Conservation (phyloP, 2,888 invertebrate species). For the Aphidius colemani region DNA sequence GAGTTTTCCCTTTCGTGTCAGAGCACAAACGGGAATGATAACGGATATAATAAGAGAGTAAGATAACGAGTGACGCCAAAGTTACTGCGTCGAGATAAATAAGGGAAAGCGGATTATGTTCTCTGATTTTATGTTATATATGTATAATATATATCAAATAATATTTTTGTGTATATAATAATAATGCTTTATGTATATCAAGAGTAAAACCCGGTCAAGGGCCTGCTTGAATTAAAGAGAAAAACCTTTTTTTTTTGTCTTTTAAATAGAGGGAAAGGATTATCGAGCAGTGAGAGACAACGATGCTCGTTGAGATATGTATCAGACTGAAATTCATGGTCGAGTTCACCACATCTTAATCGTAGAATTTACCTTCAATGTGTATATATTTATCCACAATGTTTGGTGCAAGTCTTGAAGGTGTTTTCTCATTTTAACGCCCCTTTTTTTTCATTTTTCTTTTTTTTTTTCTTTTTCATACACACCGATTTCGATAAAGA, state of each 20-base stretch:
- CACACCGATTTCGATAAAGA: slow-evolving; percentile 4
- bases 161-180: too few relatives aligned
- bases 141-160: too few relatives aligned
- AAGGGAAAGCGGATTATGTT: slow-evolving; percentile 21
- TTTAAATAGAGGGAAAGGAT: slow-evolving; percentile 1
- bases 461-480: too few relatives aligned
- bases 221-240: too few relatives aligned
- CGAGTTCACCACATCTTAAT: slow-evolving; percentile 38
- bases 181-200: too few relatives aligned
- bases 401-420: slow-evolving; percentile 7
- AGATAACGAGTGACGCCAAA: slow-evolving; percentile 46
- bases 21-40: slow-evolving; percentile 41
- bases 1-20: slow-evolving; percentile 37
- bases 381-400: neutral
- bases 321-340: slow-evolving; percentile 35
- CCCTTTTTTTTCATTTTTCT: neutral
- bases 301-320: slow-evolving; percentile 25
- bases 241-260: neutral
- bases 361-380: slow-evolving; percentile 29
- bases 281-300: slow-evolving; percentile 16
- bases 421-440: slow-evolving; percentile 26
- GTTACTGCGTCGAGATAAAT: slow-evolving; percentile 46
- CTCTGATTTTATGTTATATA: neutral
- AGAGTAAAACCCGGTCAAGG: too few relatives aligned
- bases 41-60: slow-evolving; percentile 44